A percentile compares a stretch with the other conserved stretches of the same genome.
Evolutionary conservation across 2,113 vertebrate genomes (phyloP).

Genomic region (Neotoma lepida): DNA sequence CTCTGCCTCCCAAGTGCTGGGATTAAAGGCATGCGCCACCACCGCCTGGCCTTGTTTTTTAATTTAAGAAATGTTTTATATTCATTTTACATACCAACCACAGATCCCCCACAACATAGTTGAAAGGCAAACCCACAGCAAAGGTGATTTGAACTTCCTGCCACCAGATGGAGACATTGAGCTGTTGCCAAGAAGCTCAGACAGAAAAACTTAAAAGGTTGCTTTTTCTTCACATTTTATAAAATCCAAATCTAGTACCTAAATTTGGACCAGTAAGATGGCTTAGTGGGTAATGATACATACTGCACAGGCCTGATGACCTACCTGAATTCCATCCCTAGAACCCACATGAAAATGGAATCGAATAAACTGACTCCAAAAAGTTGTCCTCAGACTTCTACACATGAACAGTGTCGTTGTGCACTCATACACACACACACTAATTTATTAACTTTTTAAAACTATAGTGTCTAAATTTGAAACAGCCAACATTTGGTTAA

Average conservation of each 20-base stretch:
- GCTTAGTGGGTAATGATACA: neutral
- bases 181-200: neutral
- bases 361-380: neutral
- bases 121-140: neutral
- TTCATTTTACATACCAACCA: no score
- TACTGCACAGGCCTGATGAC: neutral
- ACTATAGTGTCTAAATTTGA: neutral
- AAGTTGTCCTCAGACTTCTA: neutral
- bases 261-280: neutral
- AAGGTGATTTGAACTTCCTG: constrained; percentile 13
- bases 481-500: neutral
- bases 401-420: neutral
- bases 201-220: neutral
- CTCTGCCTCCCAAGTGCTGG: no score
- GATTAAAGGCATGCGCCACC: no score
- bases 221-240: neutral
- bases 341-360: neutral
- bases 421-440: neutral
- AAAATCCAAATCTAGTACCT: neutral
- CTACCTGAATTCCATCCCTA: neutral
- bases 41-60: no score
- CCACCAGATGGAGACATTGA: constrained; percentile 53
- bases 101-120: no score
- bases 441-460: neutral
- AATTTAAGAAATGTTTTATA: no score